A percentile compares a stretch with the other conserved stretches of the same genome.
These are phyloP conservation scores for Aegithalos caudatus DNA, from an alignment of 2,113 vertebrate genomes.

Conservation along the genomic window DNA sequence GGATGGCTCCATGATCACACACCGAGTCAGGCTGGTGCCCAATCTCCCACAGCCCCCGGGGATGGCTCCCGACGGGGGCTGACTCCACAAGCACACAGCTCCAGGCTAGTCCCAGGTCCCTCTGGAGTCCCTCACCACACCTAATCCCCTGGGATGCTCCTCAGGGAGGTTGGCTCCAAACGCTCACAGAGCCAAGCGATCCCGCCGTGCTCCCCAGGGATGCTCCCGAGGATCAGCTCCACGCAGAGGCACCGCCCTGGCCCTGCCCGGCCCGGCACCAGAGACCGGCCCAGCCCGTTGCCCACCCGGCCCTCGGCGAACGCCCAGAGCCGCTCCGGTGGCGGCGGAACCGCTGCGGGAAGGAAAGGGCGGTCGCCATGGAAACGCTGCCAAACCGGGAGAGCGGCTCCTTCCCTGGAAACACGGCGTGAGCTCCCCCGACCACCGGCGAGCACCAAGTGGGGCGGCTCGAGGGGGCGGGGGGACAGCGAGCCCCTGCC, in stretches of 20 bases:
- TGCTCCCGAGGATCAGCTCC: neutral
- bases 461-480: rapidly evolving
- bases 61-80: neutral
- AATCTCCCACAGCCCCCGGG: too few relatives aligned
- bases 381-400: conserved; percentile 60
- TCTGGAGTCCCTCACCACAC: neutral
- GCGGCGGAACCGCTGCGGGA: neutral
- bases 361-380: conserved; percentile 54
- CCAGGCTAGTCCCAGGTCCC: neutral
- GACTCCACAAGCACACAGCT: neutral
- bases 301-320: neutral
- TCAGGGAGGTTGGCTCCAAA: rapidly evolving
- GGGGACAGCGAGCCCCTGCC: rapidly evolving
- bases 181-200: rapidly evolving
- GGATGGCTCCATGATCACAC: rapidly evolving
- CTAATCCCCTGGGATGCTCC: neutral
- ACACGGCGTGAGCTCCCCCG: rapidly evolving
- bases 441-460: neutral
- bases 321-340: neutral
- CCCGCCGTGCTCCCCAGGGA: neutral
- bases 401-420: conserved; percentile 1
- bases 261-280: rapidly evolving
- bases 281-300: neutral
- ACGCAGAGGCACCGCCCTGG: rapidly evolving
- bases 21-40: neutral